Evolutionary conservation across 1,140 invertebrate genomes (phyloP).

Genomic region (Brachionus rubens): DNA sequence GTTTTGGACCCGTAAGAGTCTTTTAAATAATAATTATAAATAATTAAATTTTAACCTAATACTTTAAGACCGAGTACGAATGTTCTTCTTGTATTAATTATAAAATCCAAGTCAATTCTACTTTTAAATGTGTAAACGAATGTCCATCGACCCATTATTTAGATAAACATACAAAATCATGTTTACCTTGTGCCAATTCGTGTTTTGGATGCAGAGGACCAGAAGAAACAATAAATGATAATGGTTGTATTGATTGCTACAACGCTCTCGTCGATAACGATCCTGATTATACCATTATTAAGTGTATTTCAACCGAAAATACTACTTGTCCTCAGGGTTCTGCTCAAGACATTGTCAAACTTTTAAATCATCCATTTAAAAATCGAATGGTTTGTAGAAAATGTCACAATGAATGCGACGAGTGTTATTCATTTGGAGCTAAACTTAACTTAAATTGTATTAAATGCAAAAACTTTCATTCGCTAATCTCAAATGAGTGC

Average conservation of each 20-base stretch:
- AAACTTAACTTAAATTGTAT: neutral
- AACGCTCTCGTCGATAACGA: conserved; percentile 27
- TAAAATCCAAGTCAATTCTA: neutral
- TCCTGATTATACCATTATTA: neutral
- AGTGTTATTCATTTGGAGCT: neutral
- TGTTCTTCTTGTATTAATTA: conserved; percentile 12
- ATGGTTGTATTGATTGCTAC: conserved; percentile 24
- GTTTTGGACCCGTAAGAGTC: conserved; percentile 1
- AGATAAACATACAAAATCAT: neutral
- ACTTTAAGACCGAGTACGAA: conserved; percentile 1
- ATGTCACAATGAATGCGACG: conserved; percentile 25
- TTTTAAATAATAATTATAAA: neutral
- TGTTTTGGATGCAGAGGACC: conserved; percentile 32
- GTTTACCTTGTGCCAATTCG: neutral
- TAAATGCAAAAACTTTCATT: conserved; percentile 17
- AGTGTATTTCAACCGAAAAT: conserved; percentile 17
- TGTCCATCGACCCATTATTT: neutral
- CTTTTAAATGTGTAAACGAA: no score
- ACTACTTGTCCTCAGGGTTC: neutral
- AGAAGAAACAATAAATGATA: neutral
- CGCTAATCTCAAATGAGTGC: neutral
- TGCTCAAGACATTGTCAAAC: neutral
- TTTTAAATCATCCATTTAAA: neutral
- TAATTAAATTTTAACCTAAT: neutral
- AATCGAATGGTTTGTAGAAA: conserved; percentile 6